Evolutionary conservation across 1,140 invertebrate genomes (phyloP), one percentile per base, ranked within the genome.

Genomic region (Drosophila albomicans): DNA sequence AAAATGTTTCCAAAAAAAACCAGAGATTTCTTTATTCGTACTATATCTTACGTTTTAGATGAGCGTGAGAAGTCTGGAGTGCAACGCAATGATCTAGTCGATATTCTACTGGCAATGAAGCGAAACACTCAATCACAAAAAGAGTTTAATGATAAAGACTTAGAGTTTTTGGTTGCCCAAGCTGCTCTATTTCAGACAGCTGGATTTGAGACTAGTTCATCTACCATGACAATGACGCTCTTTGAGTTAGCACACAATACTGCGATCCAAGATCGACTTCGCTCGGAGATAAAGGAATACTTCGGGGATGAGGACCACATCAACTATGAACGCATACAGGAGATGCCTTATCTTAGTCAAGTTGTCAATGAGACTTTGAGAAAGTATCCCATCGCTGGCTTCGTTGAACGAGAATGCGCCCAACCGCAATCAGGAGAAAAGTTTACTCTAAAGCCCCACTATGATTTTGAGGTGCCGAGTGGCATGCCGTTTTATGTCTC

Each of bases 131-230:
- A 25, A 4, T 25, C 20, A 0, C 3, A 25, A 25, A 25, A 20
- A 3, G 20, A 25, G 0, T 25, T 25, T 25, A 10, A 8, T 10
- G 35, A 8, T 10, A 2, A 38, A 10, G 69, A 74, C 54, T 8
- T 75, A n/a, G 85, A 91, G 25, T 77, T 68, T 54, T 94, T 96
- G 88, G 93, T 95, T 6, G 94, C 95, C 5, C 95, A 96, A 84
- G 95, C 94, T 0, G 94, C 95, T 11, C 93, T 95, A 1, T 96
- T 97, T 74, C 96, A 96, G 66, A 91, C 95, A 1, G 96, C 96
- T 32, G 96, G 96, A 5, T 96, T 95, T 58, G 96, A 97, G 91
- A 97, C 97, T 0, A 96, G 96, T 0, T 95, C 96, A 0, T 95
- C 94, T 1, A 94, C 95, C 1, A 94, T 97, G 56, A 93, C 94